phyloP scores from a whole-genome alignment of 2,888 invertebrate species.

The Volucella inanis region DNA sequence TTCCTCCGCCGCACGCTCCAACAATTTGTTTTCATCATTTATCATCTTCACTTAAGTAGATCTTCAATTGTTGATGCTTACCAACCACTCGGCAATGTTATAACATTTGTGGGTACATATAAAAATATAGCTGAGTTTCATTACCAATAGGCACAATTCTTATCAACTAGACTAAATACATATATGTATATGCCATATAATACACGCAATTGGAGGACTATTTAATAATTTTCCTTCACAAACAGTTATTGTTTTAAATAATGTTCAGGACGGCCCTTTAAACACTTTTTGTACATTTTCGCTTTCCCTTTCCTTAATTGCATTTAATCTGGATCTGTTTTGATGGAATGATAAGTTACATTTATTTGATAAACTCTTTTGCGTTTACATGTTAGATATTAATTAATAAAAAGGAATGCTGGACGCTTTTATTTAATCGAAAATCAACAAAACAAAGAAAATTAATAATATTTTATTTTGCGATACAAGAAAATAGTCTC shows the following conservation, averaged over 20 bases:
- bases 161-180: conserved; percentile 33
- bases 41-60: conserved; percentile 69
- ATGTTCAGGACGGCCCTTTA: conserved; percentile 29
- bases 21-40: conserved; percentile 89
- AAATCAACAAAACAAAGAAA: conserved; percentile 69
- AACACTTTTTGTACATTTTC: conserved; percentile 48
- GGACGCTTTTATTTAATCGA: conserved; percentile 26
- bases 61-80: conserved; percentile 40
- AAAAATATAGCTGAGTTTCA: conserved; percentile 25
- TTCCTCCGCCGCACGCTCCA: conserved; percentile 95
- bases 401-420: conserved; percentile 1
- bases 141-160: conserved; percentile 34
- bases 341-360: conserved; percentile 63
- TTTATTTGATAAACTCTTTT: conserved; percentile 8
- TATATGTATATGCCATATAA: conserved; percentile 22
- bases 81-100: conserved; percentile 36
- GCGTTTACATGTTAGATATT: conserved; percentile 29
- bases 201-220: conserved; percentile 4
- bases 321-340: conserved; percentile 43
- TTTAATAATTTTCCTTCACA: conserved; percentile 22
- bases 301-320: conserved; percentile 41
- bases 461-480: conserved; percentile 46
- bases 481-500: conserved; percentile 32
- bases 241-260: conserved; percentile 37
- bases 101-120: conserved; percentile 48